These are phyloP conservation scores for Xerus rutilus DNA, from an alignment of 2,797 vertebrate genomes.

Conservation along the genomic window DNA sequence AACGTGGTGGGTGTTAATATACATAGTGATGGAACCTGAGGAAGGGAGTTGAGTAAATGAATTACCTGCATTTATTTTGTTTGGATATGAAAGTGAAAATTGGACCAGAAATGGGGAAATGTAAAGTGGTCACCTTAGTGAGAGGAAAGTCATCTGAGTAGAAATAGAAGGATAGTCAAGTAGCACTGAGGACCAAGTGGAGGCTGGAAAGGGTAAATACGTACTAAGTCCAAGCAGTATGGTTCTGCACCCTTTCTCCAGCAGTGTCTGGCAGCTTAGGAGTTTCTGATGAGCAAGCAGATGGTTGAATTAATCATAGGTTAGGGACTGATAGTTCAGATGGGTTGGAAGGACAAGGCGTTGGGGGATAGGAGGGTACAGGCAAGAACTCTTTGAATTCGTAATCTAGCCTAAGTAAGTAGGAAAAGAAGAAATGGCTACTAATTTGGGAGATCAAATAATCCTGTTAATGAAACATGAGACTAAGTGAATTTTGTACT, in stretches of 20 bases:
- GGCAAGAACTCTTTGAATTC: background rate
- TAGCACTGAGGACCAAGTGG: background rate
- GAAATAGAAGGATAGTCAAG: background rate
- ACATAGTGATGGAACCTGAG: background rate
- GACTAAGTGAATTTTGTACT: background rate
- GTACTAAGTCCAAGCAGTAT: background rate
- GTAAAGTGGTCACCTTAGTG: background rate
- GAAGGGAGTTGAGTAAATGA: slow-evolving; percentile 30
- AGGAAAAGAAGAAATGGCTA: background rate
- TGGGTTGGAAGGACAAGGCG: background rate
- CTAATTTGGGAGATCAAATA: background rate
- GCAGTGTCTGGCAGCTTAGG: slow-evolving; percentile 2
- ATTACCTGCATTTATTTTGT: background rate
- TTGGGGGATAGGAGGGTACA: background rate
- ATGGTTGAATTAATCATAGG: slow-evolving; percentile 56
- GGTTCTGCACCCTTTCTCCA: slow-evolving; percentile 17
- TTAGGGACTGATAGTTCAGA: background rate
- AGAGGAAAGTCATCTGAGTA: background rate
- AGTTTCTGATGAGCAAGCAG: slow-evolving; percentile 47
- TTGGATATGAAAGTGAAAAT: background rate
- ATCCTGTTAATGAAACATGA: background rate
- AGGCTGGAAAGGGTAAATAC: background rate
- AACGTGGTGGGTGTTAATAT: background rate
- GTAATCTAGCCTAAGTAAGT: background rate
- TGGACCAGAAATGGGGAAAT: background rate